Percentiles rank a stretch among this genome's conserved stretches.
phyloP scores from a whole-genome alignment of 1,140 invertebrate species.

The Dolichoris vasculosae region DNA sequence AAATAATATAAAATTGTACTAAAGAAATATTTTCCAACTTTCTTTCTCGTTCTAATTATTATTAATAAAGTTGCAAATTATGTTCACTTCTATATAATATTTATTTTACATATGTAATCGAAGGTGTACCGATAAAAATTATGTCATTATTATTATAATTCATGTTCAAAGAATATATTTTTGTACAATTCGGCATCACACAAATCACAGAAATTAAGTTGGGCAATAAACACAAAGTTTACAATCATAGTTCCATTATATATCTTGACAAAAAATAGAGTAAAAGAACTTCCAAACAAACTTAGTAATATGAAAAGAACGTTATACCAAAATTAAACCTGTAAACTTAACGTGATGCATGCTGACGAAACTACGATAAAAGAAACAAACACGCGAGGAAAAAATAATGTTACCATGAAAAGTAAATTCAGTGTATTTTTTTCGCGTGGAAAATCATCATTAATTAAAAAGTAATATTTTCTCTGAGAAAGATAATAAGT shows the following conservation, averaged over 20 bases:
- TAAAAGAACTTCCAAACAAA: slow-evolving; percentile 37
- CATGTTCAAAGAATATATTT: neutral
- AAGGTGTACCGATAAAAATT: no score
- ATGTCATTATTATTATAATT: no score
- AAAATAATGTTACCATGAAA: slow-evolving; percentile 22
- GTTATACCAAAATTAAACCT: slow-evolving; percentile 44
- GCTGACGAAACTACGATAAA: slow-evolving; percentile 41
- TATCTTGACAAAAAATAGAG: neutral
- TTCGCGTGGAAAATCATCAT: slow-evolving; percentile 58
- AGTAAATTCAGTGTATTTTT: slow-evolving; percentile 32
- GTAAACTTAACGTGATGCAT: slow-evolving; percentile 39
- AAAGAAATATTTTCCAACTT: no score
- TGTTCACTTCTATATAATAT: no score
- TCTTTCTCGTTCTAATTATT: no score
- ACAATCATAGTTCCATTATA: slow-evolving; percentile 5
- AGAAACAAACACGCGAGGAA: slow-evolving; percentile 35
- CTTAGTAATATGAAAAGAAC: slow-evolving; percentile 45
- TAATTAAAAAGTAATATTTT: slow-evolving; percentile 62
- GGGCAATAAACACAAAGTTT: slow-evolving; percentile 11
- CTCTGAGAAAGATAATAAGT: no score
- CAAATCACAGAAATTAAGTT: slow-evolving; percentile 5
- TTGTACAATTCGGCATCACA: neutral
- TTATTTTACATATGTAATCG: no score
- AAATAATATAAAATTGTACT: no score
- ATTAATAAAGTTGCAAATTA: no score